A percentile compares a stretch with the other conserved stretches of the same genome.
Conservation (phyloP, 2,113 vertebrate species). For the Amblyornis subalaris region DNA sequence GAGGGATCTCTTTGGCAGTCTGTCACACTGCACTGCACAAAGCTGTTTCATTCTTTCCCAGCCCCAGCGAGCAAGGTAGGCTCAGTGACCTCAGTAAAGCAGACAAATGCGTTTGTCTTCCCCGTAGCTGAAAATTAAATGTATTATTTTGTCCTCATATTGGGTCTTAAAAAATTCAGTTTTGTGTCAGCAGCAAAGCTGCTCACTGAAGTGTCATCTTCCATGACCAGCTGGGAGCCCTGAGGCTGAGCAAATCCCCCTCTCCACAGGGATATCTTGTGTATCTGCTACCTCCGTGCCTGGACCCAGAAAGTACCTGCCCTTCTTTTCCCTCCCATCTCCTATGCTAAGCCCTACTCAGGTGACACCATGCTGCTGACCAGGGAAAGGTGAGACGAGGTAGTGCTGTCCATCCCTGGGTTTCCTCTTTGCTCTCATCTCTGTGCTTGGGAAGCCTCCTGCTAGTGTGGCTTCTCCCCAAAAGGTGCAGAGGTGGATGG, state of each 20-base stretch:
- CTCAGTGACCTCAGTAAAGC: not conserved
- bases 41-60: not conserved
- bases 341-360: not conserved
- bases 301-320: not conserved
- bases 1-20: not conserved
- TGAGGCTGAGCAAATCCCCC: not conserved
- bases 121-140: not conserved
- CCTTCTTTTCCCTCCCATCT: not conserved
- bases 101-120: not conserved
- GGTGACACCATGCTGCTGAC: accelerated
- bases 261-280: not conserved
- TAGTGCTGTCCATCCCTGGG: not conserved
- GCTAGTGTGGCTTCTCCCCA: accelerated
- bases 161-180: not conserved
- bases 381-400: not conserved
- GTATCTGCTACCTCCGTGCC: not conserved
- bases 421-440: not conserved
- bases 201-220: not conserved
- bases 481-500: too few species aligned
- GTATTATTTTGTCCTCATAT: not conserved
- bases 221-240: not conserved
- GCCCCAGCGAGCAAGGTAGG: not conserved
- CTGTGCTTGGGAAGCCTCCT: not conserved
- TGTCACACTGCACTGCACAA: not conserved
- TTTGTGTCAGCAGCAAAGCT: not conserved